A percentile compares a stretch with the other conserved stretches of the same genome.
Evolutionary conservation across 2,113 vertebrate species (phyloP).

Genomic region (Stegastes partitus): DNA sequence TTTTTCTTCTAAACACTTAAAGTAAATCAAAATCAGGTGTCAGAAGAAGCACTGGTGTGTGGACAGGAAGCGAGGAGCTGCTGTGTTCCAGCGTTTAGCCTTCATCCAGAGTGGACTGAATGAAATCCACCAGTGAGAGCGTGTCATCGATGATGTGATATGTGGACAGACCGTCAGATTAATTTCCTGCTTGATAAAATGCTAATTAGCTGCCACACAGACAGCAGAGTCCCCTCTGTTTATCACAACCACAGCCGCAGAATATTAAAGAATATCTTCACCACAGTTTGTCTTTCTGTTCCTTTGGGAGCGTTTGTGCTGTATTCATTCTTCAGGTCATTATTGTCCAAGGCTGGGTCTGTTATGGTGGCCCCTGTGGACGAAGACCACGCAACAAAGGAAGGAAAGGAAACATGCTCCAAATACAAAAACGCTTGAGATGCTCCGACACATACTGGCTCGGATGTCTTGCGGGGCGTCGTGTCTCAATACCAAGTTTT

Average conservation of each 20-base stretch:
- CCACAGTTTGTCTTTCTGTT: neutral
- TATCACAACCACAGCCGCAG: conserved; percentile 25
- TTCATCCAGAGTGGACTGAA: conserved; percentile 47
- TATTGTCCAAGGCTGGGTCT: neutral
- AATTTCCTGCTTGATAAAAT: conserved; percentile 65
- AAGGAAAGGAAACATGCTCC: conserved; percentile 1
- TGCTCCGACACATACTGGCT: too few relatives aligned
- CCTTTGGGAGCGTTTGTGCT: neutral
- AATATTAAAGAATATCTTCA: conserved; percentile 27
- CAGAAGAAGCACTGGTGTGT: neutral
- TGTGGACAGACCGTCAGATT: conserved; percentile 51
- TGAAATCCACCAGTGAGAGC: conserved; percentile 35
- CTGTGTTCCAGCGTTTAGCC: conserved; percentile 33
- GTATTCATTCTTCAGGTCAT: neutral
- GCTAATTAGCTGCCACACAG: conserved; percentile 56
- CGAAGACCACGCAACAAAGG: neutral
- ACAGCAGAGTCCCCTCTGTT: conserved; percentile 23
- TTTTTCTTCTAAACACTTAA: neutral
- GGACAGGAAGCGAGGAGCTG: conserved; percentile 33
- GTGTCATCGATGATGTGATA: conserved; percentile 50
- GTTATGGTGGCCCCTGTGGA: neutral
- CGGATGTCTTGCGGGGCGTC: too few relatives aligned
- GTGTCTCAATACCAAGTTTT: too few relatives aligned
- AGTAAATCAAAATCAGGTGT: neutral
- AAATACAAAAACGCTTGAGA: neutral